Evolutionary conservation across 1,140 invertebrate species (phyloP).

Genomic region (Megalonaias nervosa): DNA sequence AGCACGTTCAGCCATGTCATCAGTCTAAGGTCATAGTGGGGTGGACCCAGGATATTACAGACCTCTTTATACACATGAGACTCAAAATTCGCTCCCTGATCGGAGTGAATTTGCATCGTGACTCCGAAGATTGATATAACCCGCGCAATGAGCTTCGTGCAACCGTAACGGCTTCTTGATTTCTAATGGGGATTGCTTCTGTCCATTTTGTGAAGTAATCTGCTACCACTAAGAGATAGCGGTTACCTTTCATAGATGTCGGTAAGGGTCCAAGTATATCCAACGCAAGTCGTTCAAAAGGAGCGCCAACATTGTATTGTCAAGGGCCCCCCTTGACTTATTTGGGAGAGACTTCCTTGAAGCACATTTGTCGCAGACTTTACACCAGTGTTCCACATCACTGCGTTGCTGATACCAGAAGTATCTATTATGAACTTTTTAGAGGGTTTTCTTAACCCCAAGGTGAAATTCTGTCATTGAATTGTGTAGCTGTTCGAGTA

Average conservation of each 20-base stretch:
- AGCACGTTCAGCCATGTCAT: conserved; percentile 37
- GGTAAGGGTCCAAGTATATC: conserved; percentile 18
- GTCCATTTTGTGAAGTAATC: conserved; percentile 53
- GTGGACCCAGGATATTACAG: conserved; percentile 7
- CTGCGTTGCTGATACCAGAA: not conserved
- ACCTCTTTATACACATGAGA: conserved; percentile 27
- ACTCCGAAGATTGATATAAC: conserved; percentile 41
- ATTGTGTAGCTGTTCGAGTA: no score
- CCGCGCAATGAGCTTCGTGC: conserved; percentile 38
- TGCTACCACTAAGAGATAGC: conserved; percentile 49
- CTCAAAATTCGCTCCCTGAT: conserved; percentile 56
- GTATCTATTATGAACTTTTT: conserved; percentile 9
- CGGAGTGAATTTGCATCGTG: conserved; percentile 16
- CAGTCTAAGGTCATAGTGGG: conserved; percentile 31
- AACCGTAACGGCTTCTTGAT: conserved; percentile 41
- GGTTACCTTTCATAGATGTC: conserved; percentile 26
- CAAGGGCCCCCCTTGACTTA: not conserved
- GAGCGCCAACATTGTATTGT: conserved; percentile 8
- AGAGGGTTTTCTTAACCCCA: not conserved
- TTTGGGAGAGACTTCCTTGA: not conserved
- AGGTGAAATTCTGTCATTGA: conserved; percentile 31
- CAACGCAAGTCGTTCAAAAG: not conserved
- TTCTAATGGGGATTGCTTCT: conserved; percentile 38
- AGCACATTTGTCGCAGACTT: not conserved
- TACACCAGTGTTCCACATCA: not conserved